Evolutionary conservation across 2,888 invertebrate genomes (phyloP), one percentile per base, ranked within the genome.

Genomic region (Lasioglossum morio): DNA sequence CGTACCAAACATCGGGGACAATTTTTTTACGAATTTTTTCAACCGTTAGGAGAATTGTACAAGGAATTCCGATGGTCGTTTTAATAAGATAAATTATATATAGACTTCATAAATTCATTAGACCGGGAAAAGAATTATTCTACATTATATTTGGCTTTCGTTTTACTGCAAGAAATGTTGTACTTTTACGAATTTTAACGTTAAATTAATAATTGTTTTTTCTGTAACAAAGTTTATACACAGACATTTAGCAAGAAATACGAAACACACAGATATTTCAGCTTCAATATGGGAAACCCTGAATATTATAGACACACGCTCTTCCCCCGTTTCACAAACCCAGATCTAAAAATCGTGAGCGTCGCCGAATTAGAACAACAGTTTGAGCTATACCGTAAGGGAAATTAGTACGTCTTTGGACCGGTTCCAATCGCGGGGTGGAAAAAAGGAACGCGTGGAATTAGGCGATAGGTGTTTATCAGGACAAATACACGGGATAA

Each of bases 391-490:
- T 30, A 63, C 16, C 34, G 34, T 66, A 66, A 34, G 66, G 34
- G 34, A 66, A 34, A 66, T 34, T 34, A 34, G 34, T 34, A 34
- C 34, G 37, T 69, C 69, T 69, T 69, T 69, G 69, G 69, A 40
- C 23, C 69, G 37, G 23, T 69, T 69, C 69, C 69, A 69, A 37
- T 69, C 23, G 69, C 34, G 23, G 19, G 10, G 10, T 16, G 14
- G 30, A 34, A 66, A 34, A 66, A 34, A 34, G 66, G 10, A 66
- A 66, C 66, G 66, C 66, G 34, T 8, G 34, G 66, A 66, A 66
- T 66, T 66, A 66, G 66, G 34, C 34, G 66, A 66, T 66, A 66
- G 19, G 66, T 34, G 34, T 66, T 30, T 34, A 66, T 66, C 34
- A 34, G 66, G 10, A 19, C 19, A 19, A 66, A 66, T 34, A 30